Percentiles rank a stretch among this genome's conserved stretches.
phyloP scores from a whole-genome alignment of 92 coral and sea anemone species.

The Anthopleura xanthogrammica region DNA sequence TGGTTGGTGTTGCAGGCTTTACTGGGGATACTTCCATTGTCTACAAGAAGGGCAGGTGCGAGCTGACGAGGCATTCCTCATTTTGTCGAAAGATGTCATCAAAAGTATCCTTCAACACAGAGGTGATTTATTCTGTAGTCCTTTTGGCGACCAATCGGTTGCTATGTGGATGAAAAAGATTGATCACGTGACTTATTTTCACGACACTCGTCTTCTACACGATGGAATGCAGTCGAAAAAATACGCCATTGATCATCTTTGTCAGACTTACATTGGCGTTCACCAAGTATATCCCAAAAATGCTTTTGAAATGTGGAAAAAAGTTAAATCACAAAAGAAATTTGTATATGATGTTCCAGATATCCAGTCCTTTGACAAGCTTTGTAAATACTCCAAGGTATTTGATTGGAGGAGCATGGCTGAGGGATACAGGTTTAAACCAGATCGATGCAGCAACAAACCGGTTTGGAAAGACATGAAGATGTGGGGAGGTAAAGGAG shows the following conservation, averaged over 20 bases:
- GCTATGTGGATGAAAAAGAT: conserved; percentile 83
- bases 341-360: conserved; percentile 57
- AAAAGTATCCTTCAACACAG: conserved; percentile 51
- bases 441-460: conserved; percentile 43
- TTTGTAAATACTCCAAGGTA: conserved; percentile 49
- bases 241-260: conserved; percentile 45
- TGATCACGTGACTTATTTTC: conserved; percentile 58
- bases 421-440: conserved; percentile 62
- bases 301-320: conserved; percentile 62
- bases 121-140: conserved; percentile 64
- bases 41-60: conserved; percentile 63
- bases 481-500: conserved; percentile 37
- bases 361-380: conserved; percentile 44
- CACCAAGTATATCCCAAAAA: conserved; percentile 74
- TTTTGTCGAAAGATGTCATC: conserved; percentile 57
- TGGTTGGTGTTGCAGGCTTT: conserved; percentile 50
- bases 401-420: conserved; percentile 76
- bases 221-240: conserved; percentile 50
- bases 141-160: conserved; percentile 80
- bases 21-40: conserved; percentile 87
- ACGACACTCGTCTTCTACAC: conserved; percentile 68
- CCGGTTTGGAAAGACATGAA: conserved; percentile 36
- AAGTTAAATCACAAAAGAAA: conserved; percentile 28
- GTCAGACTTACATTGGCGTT: conserved; percentile 58
- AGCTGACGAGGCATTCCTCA: conserved; percentile 78